These are phyloP conservation scores for Emmelina monodactyla DNA, from an alignment of 2,888 invertebrate genomes.

Conservation along the genomic window DNA sequence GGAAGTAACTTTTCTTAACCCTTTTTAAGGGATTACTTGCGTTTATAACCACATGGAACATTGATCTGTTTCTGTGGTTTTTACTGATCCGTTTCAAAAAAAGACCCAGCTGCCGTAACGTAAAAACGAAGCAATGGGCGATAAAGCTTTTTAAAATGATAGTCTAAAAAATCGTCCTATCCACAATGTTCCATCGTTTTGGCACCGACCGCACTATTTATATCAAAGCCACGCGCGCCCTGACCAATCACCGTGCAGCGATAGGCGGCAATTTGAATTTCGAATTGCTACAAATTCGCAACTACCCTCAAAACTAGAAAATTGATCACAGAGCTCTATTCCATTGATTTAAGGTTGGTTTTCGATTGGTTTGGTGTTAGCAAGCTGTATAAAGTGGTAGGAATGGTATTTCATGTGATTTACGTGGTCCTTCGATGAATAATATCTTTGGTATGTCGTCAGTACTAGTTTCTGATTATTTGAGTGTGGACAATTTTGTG, in stretches of 20 bases:
- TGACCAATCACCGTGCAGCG: constrained; percentile 55
- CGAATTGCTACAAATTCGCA: constrained; percentile 30
- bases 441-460: constrained; percentile 47
- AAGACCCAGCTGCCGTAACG: too few relatives aligned
- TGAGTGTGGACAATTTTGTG: constrained; percentile 15
- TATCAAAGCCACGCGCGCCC: constrained; percentile 52
- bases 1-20: too few relatives aligned
- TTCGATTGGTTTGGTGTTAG: constrained; percentile 4
- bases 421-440: constrained; percentile 60
- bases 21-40: too few relatives aligned
- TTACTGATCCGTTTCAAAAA: too few relatives aligned
- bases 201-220: constrained; percentile 55
- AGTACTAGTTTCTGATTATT: constrained; percentile 39
- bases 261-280: constrained; percentile 59
- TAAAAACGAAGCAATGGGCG: too few relatives aligned
- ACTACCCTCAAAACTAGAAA: background rate
- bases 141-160: background rate
- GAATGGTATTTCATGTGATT: constrained; percentile 51
- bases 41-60: too few relatives aligned
- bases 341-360: too few relatives aligned
- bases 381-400: constrained; percentile 14
- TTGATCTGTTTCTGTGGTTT: too few relatives aligned
- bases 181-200: constrained; percentile 37
- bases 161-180: constrained; percentile 15
- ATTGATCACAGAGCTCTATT: background rate